Evolutionary conservation across 2,888 invertebrate species (phyloP).

Genomic region (Sipha maydis): DNA sequence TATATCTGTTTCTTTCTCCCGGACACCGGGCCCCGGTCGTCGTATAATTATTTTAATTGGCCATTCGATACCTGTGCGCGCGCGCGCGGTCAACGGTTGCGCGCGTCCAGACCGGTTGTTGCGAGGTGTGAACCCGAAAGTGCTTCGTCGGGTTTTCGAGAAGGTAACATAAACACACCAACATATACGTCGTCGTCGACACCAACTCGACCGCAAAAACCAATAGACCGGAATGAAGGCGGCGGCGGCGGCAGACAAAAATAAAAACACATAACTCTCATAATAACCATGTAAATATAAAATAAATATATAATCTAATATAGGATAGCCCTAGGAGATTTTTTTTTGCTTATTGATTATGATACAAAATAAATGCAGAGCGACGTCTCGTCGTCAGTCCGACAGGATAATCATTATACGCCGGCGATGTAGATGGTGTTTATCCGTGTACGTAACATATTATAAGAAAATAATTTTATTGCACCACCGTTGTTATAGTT

Average conservation of each 20-base stretch:
- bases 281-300: neutral
- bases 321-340: neutral
- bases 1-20: neutral
- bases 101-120: constrained; percentile 48
- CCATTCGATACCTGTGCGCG: constrained; percentile 46
- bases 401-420: neutral
- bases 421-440: no score
- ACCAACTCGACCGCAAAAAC: constrained; percentile 58
- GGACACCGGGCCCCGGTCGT: neutral
- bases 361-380: constrained; percentile 18
- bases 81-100: neutral
- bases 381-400: neutral
- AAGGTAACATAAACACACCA: constrained; percentile 11
- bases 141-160: constrained; percentile 50
- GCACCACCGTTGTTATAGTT: neutral
- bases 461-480: neutral
- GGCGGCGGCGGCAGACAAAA: constrained; percentile 33
- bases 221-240: constrained; percentile 59
- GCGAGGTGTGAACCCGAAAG: constrained; percentile 60
- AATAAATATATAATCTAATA: neutral
- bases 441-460: neutral
- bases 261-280: constrained; percentile 38
- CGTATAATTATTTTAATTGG: constrained; percentile 56
- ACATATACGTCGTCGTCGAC: constrained; percentile 9
- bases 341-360: neutral